phyloP scores from a whole-genome alignment of 2,113 vertebrate genomes.

The Chaenocephalus aceratus region DNA sequence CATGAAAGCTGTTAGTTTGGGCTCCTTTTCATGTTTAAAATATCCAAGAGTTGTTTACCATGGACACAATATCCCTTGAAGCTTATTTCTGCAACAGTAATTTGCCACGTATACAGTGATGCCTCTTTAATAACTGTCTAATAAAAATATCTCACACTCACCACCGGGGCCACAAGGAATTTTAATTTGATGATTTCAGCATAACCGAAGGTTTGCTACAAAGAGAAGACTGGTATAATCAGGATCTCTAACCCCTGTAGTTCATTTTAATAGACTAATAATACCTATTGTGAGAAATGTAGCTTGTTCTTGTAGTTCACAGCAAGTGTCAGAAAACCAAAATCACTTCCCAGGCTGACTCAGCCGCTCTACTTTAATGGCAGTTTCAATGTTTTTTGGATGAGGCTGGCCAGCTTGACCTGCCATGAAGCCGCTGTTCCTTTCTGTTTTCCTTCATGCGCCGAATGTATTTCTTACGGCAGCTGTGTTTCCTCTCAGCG shows the following conservation, averaged over 20 bases:
- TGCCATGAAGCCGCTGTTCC: constrained; percentile 27
- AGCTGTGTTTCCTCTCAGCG: constrained; percentile 55
- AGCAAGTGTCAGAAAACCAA: constrained; percentile 4
- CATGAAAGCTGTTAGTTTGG: no score
- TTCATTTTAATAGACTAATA: not conserved
- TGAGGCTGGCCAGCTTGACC: constrained; percentile 31
- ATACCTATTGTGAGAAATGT: constrained; percentile 3
- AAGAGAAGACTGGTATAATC: not conserved
- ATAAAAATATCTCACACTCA: no score
- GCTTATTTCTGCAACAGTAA: no score
- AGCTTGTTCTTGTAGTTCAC: constrained; percentile 21
- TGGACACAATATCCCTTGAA: no score
- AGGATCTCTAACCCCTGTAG: not conserved
- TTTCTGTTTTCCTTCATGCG: constrained; percentile 28
- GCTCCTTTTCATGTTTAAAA: no score
- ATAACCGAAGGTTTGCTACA: no score
- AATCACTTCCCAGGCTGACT: not conserved
- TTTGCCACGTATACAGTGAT: no score
- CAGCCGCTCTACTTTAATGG: constrained; percentile 36
- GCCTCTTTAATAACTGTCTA: no score
- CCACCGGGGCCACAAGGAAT: no score
- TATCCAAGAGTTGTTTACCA: no score
- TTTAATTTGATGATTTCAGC: no score
- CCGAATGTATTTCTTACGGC: constrained; percentile 35
- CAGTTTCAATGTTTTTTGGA: constrained; percentile 11